These are phyloP conservation scores for Parascotia fuliginaria DNA, from an alignment of 2,888 invertebrate species.

Conservation along the genomic window DNA sequence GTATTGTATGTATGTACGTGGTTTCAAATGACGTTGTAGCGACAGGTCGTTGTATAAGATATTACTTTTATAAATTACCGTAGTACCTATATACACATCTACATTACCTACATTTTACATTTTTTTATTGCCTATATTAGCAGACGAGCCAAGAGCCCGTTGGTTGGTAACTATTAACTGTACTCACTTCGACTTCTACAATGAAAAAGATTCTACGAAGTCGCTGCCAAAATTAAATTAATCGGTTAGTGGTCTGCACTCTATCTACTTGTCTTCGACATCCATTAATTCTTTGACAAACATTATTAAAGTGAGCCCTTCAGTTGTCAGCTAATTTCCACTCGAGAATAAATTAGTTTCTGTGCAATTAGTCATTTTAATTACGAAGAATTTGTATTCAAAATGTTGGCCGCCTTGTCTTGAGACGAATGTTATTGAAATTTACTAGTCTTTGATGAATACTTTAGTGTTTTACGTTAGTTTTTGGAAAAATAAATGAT, in stretches of 20 bases:
- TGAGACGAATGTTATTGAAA: background rate
- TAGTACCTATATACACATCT: too few species aligned
- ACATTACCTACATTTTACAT: too few species aligned
- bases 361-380: constrained; percentile 18
- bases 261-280: background rate
- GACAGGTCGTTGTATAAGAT: too few species aligned
- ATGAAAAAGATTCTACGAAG: too few species aligned
- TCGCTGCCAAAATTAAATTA: too few species aligned
- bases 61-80: too few species aligned
- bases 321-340: constrained; percentile 22
- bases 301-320: constrained; percentile 20
- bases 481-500: background rate
- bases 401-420: constrained; percentile 1
- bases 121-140: too few species aligned
- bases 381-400: constrained; percentile 14
- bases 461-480: background rate
- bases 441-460: background rate
- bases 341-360: constrained; percentile 22
- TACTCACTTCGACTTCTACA: too few species aligned
- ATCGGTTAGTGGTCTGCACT: background rate
- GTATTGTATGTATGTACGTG: too few species aligned
- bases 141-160: too few species aligned
- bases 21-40: too few species aligned
- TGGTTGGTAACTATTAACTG: too few species aligned
- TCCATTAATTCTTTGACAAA: constrained; percentile 13